Evolutionary conservation across 2,888 invertebrate genomes (phyloP), one percentile per base, ranked within the genome.

Genomic region (Phasia obesa): DNA sequence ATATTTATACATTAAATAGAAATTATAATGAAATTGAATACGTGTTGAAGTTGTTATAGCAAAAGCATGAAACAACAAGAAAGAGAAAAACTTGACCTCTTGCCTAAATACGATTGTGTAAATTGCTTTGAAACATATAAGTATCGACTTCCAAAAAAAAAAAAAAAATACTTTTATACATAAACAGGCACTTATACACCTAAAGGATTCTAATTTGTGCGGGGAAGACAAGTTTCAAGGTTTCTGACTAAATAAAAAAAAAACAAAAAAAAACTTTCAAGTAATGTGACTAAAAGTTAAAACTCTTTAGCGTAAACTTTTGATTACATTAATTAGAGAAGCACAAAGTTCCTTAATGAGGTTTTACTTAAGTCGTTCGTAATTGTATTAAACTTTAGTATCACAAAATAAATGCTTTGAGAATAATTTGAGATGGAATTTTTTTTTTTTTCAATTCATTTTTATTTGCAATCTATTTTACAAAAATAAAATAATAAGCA

Each of bases 11-110:
- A 81, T 81, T 60, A 65, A 64, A 76, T 31, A 65, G 35, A 76
- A 76, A 76, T 81, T 76, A 70, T 23, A 59, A 70, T 35, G 51
- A 59, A 55, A 67, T 74, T 27, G 7, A 38, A 71, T 53, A 67
- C 53, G 59, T 69, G 49, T 62, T 76, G 65, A 70, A 62, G 51
- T 75, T 80, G 64, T 53, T n/a, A 2, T 3, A 25, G 23, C 2
- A 15, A 38, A 3, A 44, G 25, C 4, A 3, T 27, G 6, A 6
- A 42, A 42, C 13, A 42, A 42, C 38, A 42, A n/a, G 6, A 27
- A 6, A 27, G 27, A 27, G n/a, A n/a, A 6, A 35, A 35, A 5
- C 35, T 35, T 35, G 35, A 35, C 35, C 35, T 35, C 3, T 35
- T 2, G 11, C 0, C 11, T 35, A 11, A 11, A 35, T 11, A 35